phyloP scores from a whole-genome alignment of 2,113 vertebrate species.

The Drymodes brunneopygia region DNA sequence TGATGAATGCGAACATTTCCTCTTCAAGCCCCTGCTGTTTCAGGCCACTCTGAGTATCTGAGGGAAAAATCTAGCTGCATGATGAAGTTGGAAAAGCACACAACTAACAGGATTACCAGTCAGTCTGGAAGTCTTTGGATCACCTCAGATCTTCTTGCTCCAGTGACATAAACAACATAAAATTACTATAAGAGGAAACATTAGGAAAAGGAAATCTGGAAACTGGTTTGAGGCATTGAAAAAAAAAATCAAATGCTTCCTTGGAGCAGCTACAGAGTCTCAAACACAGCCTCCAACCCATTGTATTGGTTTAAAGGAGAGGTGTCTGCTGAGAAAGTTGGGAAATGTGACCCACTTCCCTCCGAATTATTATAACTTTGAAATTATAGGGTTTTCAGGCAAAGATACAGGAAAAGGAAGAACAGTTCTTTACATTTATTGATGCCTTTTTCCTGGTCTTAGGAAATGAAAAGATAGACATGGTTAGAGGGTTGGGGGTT shows the following conservation, averaged over 20 bases:
- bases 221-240: background rate
- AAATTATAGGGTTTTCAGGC: fast-evolving
- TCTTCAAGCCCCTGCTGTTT: background rate
- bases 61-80: background rate
- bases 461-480: too few species aligned
- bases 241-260: background rate
- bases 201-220: background rate
- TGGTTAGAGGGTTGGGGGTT: too few species aligned
- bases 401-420: background rate
- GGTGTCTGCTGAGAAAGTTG: background rate
- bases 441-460: too few species aligned
- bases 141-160: background rate
- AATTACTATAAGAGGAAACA: background rate
- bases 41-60: background rate
- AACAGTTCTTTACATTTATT: background rate
- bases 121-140: background rate
- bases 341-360: background rate
- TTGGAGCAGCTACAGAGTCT: background rate
- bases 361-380: background rate
- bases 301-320: background rate
- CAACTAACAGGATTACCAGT: background rate
- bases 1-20: background rate
- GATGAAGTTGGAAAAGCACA: background rate
- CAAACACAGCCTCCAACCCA: background rate
- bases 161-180: background rate